phyloP scores from a whole-genome alignment of 2,113 vertebrate genomes.

The Pogona vitticeps region DNA sequence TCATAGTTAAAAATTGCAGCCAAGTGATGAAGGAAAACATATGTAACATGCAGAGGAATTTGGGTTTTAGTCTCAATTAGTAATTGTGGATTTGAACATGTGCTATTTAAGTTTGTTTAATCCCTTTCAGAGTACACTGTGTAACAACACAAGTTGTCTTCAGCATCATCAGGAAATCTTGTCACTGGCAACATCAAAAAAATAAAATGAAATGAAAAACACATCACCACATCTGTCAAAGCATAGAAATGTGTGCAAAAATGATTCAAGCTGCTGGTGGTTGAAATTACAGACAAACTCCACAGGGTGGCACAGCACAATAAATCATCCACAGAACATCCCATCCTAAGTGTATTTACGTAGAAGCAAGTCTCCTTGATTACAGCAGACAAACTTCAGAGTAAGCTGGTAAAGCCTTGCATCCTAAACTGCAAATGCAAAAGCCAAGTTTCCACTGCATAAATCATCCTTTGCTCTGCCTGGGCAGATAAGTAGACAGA shows the following conservation, averaged over 20 bases:
- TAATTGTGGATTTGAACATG: constrained; percentile 75
- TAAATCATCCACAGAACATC: constrained; percentile 1
- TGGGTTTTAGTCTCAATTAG: constrained; percentile 70
- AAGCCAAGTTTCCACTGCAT: neutral
- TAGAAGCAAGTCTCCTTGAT: neutral
- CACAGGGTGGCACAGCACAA: constrained; percentile 69
- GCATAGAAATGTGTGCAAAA: constrained; percentile 35
- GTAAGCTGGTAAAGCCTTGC: neutral
- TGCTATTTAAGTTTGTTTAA: constrained; percentile 78
- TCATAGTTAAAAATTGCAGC: constrained; percentile 72
- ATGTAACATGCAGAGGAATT: constrained; percentile 64
- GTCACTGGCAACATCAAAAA: constrained; percentile 54
- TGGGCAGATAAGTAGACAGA: neutral
- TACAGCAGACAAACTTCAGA: neutral
- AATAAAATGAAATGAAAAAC: constrained; percentile 55
- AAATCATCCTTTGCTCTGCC: neutral
- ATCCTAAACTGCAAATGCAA: neutral
- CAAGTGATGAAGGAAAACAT: constrained; percentile 71
- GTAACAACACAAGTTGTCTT: constrained; percentile 62
- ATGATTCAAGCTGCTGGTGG: constrained; percentile 27
- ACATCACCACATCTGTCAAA: constrained; percentile 52
- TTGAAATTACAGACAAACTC: constrained; percentile 30
- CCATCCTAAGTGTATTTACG: neutral
- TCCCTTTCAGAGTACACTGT: constrained; percentile 66
- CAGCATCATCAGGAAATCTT: constrained; percentile 62